A percentile compares a stretch with the other conserved stretches of the same genome.
phyloP scores from a whole-genome alignment of 2,888 invertebrate genomes.

The Pharmacophagus antenor region DNA sequence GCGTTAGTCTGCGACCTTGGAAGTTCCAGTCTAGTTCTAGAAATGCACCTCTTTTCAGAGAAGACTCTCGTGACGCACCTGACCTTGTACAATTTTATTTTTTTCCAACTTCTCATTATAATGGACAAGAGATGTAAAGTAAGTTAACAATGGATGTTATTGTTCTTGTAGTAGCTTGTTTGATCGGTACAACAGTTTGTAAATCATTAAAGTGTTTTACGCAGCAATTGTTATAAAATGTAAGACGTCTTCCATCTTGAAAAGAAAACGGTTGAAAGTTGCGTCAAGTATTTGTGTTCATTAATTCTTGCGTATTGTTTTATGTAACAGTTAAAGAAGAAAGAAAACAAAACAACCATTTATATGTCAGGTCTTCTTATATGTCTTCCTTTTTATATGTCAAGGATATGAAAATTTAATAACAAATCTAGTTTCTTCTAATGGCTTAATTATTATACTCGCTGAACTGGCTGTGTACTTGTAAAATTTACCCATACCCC shows the following conservation, averaged over 20 bases:
- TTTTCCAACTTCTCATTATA: constrained; percentile 15
- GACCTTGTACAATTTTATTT: constrained; percentile 38
- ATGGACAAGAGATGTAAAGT: constrained; percentile 10
- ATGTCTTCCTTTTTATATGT: too few relatives aligned
- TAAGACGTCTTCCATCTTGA: constrained; percentile 17
- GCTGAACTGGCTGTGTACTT: constrained; percentile 26
- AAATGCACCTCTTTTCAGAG: constrained; percentile 40
- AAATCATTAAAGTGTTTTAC: constrained; percentile 23
- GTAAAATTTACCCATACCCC: constrained; percentile 33
- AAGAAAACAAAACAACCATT: constrained; percentile 13
- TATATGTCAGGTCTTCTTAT: background rate
- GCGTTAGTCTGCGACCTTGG: constrained; percentile 66
- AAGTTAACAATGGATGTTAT: constrained; percentile 26
- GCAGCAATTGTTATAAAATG: constrained; percentile 27
- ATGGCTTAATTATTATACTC: constrained; percentile 26
- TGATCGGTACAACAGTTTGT: constrained; percentile 28
- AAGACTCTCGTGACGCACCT: constrained; percentile 34
- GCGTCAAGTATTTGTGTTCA: constrained; percentile 22
- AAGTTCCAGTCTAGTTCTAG: constrained; percentile 68
- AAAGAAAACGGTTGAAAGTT: constrained; percentile 18
- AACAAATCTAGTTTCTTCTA: constrained; percentile 23
- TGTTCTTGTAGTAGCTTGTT: constrained; percentile 27
- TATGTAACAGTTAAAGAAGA: constrained; percentile 11
- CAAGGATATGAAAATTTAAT: constrained; percentile 3
- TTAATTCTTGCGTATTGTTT: constrained; percentile 28